A percentile compares a stretch with the other conserved stretches of the same genome.
These are phyloP conservation scores for Macrostomum cliftonense DNA, from an alignment of 2,888 invertebrate species.

Conservation along the genomic window DNA sequence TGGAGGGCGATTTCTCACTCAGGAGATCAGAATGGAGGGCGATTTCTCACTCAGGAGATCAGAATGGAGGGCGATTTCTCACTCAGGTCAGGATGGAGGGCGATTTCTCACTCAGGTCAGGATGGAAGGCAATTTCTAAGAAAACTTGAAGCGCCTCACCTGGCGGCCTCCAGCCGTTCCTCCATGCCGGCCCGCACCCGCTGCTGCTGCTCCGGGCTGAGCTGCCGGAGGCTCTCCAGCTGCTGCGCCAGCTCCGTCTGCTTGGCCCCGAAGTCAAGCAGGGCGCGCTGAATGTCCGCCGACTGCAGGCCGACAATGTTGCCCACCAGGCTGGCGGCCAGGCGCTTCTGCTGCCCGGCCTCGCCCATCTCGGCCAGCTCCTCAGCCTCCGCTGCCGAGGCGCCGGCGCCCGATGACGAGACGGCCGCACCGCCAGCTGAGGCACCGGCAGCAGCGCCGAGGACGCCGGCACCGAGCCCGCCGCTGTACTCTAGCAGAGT, in stretches of 20 bases:
- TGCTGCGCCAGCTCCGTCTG: conserved; percentile 32
- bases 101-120: too few species aligned
- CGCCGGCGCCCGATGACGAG: too few species aligned
- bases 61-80: too few species aligned
- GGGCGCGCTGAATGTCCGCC: conserved; percentile 48
- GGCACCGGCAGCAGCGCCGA: neutral
- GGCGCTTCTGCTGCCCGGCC: conserved; percentile 21
- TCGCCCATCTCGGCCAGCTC: neutral
- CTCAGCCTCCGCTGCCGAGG: too few species aligned
- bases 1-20: too few species aligned
- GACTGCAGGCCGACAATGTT: conserved; percentile 46
- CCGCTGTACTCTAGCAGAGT: too few species aligned
- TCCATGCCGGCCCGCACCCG: conserved; percentile 13
- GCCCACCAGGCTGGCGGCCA: conserved; percentile 39
- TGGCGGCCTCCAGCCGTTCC: conserved; percentile 13
- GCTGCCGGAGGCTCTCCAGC: conserved; percentile 24
- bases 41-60: too few species aligned
- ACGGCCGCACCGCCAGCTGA: neutral
- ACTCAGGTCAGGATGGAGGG: too few species aligned
- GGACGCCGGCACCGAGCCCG: too few species aligned
- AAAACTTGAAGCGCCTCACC: too few species aligned
- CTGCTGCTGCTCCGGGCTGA: conserved; percentile 15
- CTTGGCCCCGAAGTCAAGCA: conserved; percentile 53
- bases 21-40: too few species aligned
- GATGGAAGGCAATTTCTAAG: too few species aligned